Evolutionary conservation across 2,888 invertebrate genomes (phyloP).

Genomic region (Epistrophe grossulariae): DNA sequence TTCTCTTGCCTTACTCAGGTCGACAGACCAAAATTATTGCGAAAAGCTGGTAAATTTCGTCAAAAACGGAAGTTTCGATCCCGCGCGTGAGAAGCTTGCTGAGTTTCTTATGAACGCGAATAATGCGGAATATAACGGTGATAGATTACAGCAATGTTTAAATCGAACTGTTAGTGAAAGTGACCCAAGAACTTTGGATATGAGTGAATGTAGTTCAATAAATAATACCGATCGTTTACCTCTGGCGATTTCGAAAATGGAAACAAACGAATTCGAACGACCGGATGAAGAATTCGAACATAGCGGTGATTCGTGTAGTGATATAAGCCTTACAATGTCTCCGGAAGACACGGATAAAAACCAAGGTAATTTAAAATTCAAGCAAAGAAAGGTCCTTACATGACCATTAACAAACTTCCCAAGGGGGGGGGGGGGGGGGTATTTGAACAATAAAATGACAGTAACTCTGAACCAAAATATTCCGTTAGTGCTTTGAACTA

Average conservation of each 20-base stretch:
- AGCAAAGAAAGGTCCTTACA: not conserved
- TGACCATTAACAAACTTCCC: too few species aligned
- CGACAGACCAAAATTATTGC: slow-evolving; percentile 76
- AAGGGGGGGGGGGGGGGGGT: too few species aligned
- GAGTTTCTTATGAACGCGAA: slow-evolving; percentile 76
- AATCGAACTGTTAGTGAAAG: slow-evolving; percentile 69
- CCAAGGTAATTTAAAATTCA: slow-evolving; percentile 78
- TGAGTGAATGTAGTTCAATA: slow-evolving; percentile 61
- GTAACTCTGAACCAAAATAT: too few species aligned
- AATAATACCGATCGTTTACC: slow-evolving; percentile 56
- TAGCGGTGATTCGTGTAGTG: slow-evolving; percentile 83
- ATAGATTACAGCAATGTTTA: slow-evolving; percentile 64
- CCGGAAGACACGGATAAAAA: slow-evolving; percentile 82
- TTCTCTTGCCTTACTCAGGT: slow-evolving; percentile 78
- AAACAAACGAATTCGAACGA: slow-evolving; percentile 59
- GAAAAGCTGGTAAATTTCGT: slow-evolving; percentile 77
- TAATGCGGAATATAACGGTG: slow-evolving; percentile 58
- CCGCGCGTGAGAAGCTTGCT: slow-evolving; percentile 76
- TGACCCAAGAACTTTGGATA: slow-evolving; percentile 54
- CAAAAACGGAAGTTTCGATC: slow-evolving; percentile 74
- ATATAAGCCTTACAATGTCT: slow-evolving; percentile 83
- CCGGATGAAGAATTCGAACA: slow-evolving; percentile 82
- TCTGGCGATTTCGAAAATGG: slow-evolving; percentile 62
- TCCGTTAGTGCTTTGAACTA: too few species aligned
- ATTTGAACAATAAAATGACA: too few species aligned